Percentiles rank a stretch among this genome's conserved stretches.
Evolutionary conservation across 2,888 invertebrate genomes (phyloP).

Genomic region (Cheilosia variabilis): DNA sequence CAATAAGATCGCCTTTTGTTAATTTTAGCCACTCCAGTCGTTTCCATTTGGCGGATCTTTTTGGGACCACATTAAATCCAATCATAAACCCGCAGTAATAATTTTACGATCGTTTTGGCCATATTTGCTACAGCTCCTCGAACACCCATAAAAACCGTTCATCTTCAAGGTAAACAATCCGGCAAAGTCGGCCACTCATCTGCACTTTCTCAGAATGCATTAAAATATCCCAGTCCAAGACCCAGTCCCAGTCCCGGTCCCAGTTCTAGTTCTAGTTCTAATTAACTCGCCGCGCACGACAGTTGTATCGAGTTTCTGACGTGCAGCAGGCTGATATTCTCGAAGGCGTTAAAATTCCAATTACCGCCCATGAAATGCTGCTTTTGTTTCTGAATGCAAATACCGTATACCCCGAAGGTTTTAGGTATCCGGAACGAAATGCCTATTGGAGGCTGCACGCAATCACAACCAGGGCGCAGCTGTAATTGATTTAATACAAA

Average conservation of each 20-base stretch:
- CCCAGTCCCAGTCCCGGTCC: slow-evolving; percentile 18
- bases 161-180: slow-evolving; percentile 36
- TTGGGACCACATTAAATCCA: slow-evolving; percentile 13
- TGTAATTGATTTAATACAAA: slow-evolving; percentile 67
- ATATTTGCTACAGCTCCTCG: slow-evolving; percentile 33
- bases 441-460: slow-evolving; percentile 51
- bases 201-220: slow-evolving; percentile 41
- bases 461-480: slow-evolving; percentile 44
- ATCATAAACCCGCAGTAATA: slow-evolving; percentile 27
- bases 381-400: slow-evolving; percentile 54
- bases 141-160: slow-evolving; percentile 40
- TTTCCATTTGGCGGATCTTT: slow-evolving; percentile 19
- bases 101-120: slow-evolving; percentile 41
- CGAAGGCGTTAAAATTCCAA: slow-evolving; percentile 74
- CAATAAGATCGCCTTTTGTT: slow-evolving; percentile 27
- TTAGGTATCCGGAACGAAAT: slow-evolving; percentile 61
- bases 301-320: slow-evolving; percentile 55
- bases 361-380: slow-evolving; percentile 62
- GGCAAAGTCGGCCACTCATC: slow-evolving; percentile 35
- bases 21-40: slow-evolving; percentile 39
- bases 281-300: slow-evolving; percentile 45
- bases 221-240: slow-evolving; percentile 35
- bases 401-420: slow-evolving; percentile 35
- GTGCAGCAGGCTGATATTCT: slow-evolving; percentile 28
- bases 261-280: slow-evolving; percentile 56